These are phyloP conservation scores for Drosophila novamexicana DNA, from an alignment of 1,140 invertebrate species.

Conservation along the genomic window DNA sequence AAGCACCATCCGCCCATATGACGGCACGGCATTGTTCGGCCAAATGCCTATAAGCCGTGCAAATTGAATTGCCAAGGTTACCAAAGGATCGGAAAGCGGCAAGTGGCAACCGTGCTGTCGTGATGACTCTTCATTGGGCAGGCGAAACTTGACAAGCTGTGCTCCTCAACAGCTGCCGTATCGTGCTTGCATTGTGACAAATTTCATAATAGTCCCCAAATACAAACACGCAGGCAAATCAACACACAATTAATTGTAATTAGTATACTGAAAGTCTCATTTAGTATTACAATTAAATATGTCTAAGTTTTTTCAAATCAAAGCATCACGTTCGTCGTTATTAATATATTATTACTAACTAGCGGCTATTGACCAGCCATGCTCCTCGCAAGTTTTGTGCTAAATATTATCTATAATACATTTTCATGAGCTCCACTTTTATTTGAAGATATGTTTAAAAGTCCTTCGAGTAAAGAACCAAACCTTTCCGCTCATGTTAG, in stretches of 20 bases:
- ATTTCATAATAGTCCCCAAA: slow-evolving; percentile 30
- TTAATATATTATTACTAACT: too few relatives aligned
- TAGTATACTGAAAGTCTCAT: background rate
- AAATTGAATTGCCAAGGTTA: slow-evolving; percentile 56
- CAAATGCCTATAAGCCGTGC: slow-evolving; percentile 52
- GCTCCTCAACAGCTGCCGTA: slow-evolving; percentile 25
- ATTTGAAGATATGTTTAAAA: too few relatives aligned
- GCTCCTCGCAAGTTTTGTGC: too few relatives aligned
- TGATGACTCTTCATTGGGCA: slow-evolving; percentile 45
- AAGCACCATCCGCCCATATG: slow-evolving; percentile 13
- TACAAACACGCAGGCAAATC: slow-evolving; percentile 25
- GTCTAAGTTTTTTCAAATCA: too few relatives aligned
- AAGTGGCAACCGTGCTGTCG: slow-evolving; percentile 9
- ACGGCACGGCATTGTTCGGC: slow-evolving; percentile 40
- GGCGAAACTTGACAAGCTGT: slow-evolving; percentile 22
- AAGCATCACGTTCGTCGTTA: too few relatives aligned
- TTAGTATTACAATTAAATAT: too few relatives aligned
- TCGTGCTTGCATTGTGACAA: slow-evolving; percentile 21
- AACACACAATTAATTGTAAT: slow-evolving; percentile 38
- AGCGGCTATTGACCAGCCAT: too few relatives aligned
- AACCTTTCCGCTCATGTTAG: too few relatives aligned
- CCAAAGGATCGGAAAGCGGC: slow-evolving; percentile 12
- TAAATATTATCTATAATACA: too few relatives aligned
- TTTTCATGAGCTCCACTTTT: too few relatives aligned
- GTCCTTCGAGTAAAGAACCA: too few relatives aligned